Percentiles rank a stretch among this genome's conserved stretches.
These are phyloP conservation scores for Bombus turneri DNA, from an alignment of 1,140 invertebrate genomes.

Conservation along the genomic window DNA sequence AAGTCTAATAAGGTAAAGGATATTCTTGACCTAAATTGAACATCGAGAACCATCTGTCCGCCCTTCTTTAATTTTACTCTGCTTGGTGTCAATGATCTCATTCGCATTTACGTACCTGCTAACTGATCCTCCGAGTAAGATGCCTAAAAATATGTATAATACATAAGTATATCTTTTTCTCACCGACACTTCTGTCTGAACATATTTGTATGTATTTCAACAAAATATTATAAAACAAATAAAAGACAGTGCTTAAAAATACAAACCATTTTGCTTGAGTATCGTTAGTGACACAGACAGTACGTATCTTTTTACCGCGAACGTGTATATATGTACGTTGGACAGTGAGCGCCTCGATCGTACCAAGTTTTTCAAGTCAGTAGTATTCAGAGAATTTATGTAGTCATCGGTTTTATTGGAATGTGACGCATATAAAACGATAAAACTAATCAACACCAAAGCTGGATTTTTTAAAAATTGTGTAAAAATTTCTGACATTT, in stretches of 20 bases:
- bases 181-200: neutral
- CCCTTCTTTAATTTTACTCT: slow-evolving; percentile 74
- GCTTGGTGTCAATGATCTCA: slow-evolving; percentile 46
- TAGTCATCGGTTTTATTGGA: slow-evolving; percentile 4
- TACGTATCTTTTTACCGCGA: neutral
- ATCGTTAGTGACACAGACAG: neutral
- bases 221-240: neutral
- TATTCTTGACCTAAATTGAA: slow-evolving; percentile 80
- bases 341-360: neutral
- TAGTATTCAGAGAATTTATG: neutral
- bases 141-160: slow-evolving; percentile 84
- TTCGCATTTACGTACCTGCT: slow-evolving; percentile 88
- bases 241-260: neutral
- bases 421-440: neutral
- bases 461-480: neutral
- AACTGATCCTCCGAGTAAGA: slow-evolving; percentile 95
- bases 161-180: too few species aligned
- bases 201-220: neutral
- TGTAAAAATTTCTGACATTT: neutral
- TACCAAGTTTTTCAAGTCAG: neutral
- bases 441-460: neutral
- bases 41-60: slow-evolving; percentile 75
- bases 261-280: slow-evolving; percentile 31
- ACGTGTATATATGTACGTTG: neutral
- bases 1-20: slow-evolving; percentile 78